These are phyloP conservation scores for Prionace glauca DNA, from an alignment of 2,797 vertebrate species.

Conservation along the genomic window DNA sequence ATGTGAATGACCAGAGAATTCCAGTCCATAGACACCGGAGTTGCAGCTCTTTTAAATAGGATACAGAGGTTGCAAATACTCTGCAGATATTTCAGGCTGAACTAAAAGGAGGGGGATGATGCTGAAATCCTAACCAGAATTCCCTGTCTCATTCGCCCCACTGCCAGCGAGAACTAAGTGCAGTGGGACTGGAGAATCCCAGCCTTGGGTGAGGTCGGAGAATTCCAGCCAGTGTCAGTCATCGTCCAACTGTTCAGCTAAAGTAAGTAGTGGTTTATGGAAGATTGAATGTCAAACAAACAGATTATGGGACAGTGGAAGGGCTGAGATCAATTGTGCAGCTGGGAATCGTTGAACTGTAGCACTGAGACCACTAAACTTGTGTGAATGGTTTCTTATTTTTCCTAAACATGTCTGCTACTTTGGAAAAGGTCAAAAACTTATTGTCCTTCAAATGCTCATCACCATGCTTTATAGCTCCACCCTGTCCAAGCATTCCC, in stretches of 20 bases:
- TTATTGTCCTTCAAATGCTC: not conserved
- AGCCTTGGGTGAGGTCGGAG: too few relatives aligned
- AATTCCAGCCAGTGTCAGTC: too few relatives aligned
- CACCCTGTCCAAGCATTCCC: too few relatives aligned
- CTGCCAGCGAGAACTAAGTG: too few relatives aligned
- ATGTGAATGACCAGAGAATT: too few relatives aligned
- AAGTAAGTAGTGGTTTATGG: not conserved
- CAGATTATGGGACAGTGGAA: not conserved
- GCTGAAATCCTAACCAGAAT: too few relatives aligned
- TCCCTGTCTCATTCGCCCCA: too few relatives aligned
- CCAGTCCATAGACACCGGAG: not conserved
- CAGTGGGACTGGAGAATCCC: too few relatives aligned
- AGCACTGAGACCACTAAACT: not conserved
- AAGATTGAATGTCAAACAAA: not conserved
- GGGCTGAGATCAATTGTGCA: not conserved
- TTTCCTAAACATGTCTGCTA: too few relatives aligned
- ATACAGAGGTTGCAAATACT: not conserved
- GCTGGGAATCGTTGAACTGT: not conserved
- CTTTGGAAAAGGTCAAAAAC: not conserved
- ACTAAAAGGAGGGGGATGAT: too few relatives aligned
- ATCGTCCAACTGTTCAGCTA: not conserved
- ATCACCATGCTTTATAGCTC: not conserved
- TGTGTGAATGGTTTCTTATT: not conserved
- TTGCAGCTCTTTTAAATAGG: not conserved
- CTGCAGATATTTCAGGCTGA: not conserved